Base-by-base conservation (phyloP, 2,797 vertebrate species). In the Amniataba percoides region DNA sequence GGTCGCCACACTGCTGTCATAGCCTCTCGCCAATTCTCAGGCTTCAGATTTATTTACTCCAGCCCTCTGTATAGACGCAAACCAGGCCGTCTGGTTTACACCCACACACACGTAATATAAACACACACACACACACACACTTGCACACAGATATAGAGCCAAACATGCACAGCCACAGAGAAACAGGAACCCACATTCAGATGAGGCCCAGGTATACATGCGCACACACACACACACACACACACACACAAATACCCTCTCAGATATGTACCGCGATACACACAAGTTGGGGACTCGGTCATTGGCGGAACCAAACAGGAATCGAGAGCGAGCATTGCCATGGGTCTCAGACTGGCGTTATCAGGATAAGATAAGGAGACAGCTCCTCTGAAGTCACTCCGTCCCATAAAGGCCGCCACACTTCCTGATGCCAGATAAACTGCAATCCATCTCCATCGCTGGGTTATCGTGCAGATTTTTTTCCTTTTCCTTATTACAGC, bases 1-100 rank as follows among this genome's bases (percentile, higher is more conserved):
- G 87, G 77, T 85, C 56, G 57, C 85, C 73, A 57, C 53, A 85
- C 83, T 90, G 91, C 88, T 90, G 87, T 94, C 92, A 88, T 88
- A 82, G 80, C 73, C 71, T 77, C 84, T 75, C 87, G 45, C 73
- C 63, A 49, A 59, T 77, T 84, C 78, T 77, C 85, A 81, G 81
- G 76, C 71, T 73, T 69, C 88, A 68, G 89, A 90, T 94, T 95
- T 95, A 95, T 96, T 95, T 96, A 94, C 91, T 84, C 82, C 84
- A 80, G 71, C 71, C 81, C 82, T 85, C 78, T 77, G 78, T 74
- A 27, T 27, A 90, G 87, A 93, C 59, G 77, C 85, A 94, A 91
- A 88, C 86, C 80, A 84, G 84, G 82, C 88, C 60, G 84, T 91
- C 87, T 94, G 88, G 88, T 93, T 91, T 93, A 91, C 86, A 92